phyloP scores from a whole-genome alignment of 1,140 invertebrate genomes.

The Acromyrmex heyeri region DNA sequence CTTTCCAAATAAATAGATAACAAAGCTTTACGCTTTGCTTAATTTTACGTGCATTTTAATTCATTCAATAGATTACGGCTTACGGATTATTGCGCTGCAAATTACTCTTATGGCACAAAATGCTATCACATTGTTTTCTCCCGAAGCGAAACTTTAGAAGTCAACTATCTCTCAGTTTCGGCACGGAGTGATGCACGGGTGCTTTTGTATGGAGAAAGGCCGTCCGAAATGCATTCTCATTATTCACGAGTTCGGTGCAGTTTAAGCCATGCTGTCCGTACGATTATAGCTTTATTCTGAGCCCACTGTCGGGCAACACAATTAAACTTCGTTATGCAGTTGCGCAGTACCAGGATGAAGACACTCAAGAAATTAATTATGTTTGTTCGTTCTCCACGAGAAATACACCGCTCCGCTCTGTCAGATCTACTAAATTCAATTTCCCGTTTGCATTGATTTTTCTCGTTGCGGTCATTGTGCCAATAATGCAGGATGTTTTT shows the following conservation, averaged over 20 bases:
- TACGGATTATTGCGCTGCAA: constrained; percentile 22
- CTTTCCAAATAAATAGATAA: constrained; percentile 4
- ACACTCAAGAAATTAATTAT: constrained; percentile 65
- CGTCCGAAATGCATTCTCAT: constrained; percentile 37
- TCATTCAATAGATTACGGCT: constrained; percentile 11
- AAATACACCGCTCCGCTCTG: constrained; percentile 16
- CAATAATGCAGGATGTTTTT: constrained; percentile 20
- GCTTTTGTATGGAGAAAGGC: constrained; percentile 38
- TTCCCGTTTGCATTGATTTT: constrained; percentile 42
- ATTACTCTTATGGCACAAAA: constrained; percentile 10
- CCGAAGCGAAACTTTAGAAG: background rate
- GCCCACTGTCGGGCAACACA: constrained; percentile 58
- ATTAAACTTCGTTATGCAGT: constrained; percentile 61
- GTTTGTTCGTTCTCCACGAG: constrained; percentile 39
- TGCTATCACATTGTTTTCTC: background rate
- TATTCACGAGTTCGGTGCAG: constrained; percentile 57
- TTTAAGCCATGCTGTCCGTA: constrained; percentile 52
- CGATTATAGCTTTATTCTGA: constrained; percentile 47
- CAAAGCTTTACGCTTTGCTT: constrained; percentile 1
- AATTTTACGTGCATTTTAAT: constrained; percentile 2
- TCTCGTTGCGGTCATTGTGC: constrained; percentile 31
- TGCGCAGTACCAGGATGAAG: constrained; percentile 54
- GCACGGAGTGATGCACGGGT: background rate
- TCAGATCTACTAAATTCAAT: constrained; percentile 51
- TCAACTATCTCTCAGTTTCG: constrained; percentile 34